These are phyloP conservation scores for Ctena decussata DNA, from an alignment of 2,888 invertebrate species.

Conservation along the genomic window DNA sequence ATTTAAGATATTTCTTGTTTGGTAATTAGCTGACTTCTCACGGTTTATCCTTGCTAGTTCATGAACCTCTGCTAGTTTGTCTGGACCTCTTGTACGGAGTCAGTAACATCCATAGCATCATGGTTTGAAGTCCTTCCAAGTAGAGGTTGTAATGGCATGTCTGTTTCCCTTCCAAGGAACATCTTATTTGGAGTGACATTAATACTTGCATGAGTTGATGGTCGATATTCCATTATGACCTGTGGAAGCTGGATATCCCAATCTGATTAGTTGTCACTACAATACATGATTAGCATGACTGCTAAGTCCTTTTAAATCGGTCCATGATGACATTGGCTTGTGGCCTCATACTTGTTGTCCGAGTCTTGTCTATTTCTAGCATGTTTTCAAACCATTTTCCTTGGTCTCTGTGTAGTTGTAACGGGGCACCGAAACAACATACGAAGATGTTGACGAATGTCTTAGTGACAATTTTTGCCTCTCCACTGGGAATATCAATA, in stretches of 20 bases:
- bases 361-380: constrained; percentile 32
- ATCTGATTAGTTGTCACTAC: constrained; percentile 1
- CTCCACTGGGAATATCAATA: constrained; percentile 19
- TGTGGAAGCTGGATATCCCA: constrained; percentile 23
- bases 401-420: constrained; percentile 31
- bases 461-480: constrained; percentile 13
- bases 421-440: constrained; percentile 27
- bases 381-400: constrained; percentile 42
- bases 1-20: no score
- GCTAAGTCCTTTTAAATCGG: constrained; percentile 36
- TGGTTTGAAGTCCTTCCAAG: not conserved
- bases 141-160: not conserved
- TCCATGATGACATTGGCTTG: constrained; percentile 46
- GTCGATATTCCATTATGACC: constrained; percentile 32
- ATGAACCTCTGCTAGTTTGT: not conserved
- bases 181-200: constrained; percentile 16
- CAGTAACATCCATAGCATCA: not conserved
- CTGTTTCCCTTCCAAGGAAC: constrained; percentile 3
- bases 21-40: not conserved
- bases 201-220: not conserved
- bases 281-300: constrained; percentile 39
- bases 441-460: constrained; percentile 18
- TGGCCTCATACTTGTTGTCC: constrained; percentile 41
- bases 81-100: not conserved
- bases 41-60: not conserved